Conservation (phyloP, 2,888 invertebrate species). For the Palloptera scutellata region DNA sequence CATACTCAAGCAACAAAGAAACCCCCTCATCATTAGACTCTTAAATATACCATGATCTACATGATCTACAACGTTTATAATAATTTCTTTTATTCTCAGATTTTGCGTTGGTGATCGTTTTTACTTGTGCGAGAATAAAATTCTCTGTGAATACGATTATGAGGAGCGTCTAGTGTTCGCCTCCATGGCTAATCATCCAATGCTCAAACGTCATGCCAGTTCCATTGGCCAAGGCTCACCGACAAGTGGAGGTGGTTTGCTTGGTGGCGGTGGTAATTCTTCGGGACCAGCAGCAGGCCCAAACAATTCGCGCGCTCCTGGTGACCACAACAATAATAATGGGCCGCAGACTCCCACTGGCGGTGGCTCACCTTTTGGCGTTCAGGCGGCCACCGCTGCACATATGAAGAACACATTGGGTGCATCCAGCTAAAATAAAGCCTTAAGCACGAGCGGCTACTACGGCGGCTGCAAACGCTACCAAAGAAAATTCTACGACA, state of each 20-base stretch:
- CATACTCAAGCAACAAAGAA: no score
- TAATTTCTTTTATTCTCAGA: conserved; percentile 67
- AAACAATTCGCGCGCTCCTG: conserved; percentile 60
- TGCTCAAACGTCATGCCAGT: conserved; percentile 63
- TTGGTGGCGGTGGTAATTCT: conserved; percentile 46
- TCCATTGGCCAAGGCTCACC: conserved; percentile 61
- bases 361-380: conserved; percentile 58
- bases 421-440: conserved; percentile 65
- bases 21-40: no score
- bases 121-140: conserved; percentile 96
- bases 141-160: conserved; percentile 97
- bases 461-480: conserved; percentile 57
- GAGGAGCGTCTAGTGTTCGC: conserved; percentile 95
- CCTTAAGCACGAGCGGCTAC: conserved; percentile 50
- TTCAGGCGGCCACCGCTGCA: conserved; percentile 55
- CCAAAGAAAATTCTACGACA: conserved; percentile 63
- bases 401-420: conserved; percentile 64
- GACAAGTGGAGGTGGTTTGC: conserved; percentile 51
- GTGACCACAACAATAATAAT: conserved; percentile 61
- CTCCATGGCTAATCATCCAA: conserved; percentile 91
- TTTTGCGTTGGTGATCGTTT: conserved; percentile 98
- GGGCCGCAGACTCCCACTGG: conserved; percentile 58
- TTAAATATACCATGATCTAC: no score
- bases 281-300: conserved; percentile 49
- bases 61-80: no score